Percentiles rank a stretch among this genome's conserved stretches.
These are phyloP conservation scores for Gallinago solitaria DNA, from an alignment of 2,797 vertebrate genomes.

Conservation along the genomic window DNA sequence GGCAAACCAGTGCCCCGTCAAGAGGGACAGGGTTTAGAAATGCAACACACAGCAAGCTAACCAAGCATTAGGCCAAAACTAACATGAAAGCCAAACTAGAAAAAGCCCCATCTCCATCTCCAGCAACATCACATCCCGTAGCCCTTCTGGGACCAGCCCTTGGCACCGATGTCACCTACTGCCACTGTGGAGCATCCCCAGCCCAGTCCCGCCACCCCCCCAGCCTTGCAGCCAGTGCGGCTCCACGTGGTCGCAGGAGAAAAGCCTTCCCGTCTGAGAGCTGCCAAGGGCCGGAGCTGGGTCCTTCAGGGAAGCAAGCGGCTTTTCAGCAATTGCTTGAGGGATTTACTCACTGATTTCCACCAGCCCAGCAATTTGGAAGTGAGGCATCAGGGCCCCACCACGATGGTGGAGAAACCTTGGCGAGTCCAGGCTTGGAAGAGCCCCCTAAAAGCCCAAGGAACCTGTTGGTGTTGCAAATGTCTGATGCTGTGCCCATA, in stretches of 20 bases:
- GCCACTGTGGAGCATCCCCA: rapidly evolving
- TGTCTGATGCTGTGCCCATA: background rate
- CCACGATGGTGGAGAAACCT: background rate
- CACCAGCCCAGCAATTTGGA: background rate
- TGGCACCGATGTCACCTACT: background rate
- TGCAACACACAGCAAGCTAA: background rate
- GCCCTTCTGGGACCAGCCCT: rapidly evolving
- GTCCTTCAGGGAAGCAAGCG: background rate
- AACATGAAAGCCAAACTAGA: background rate
- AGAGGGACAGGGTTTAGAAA: background rate
- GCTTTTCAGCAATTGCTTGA: background rate
- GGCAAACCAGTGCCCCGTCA: background rate
- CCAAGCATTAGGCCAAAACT: background rate
- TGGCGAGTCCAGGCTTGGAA: background rate
- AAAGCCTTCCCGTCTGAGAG: background rate
- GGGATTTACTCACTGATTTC: rapidly evolving
- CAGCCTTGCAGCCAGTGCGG: background rate
- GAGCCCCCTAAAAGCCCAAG: background rate
- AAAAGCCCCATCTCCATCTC: background rate
- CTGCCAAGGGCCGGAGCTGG: background rate
- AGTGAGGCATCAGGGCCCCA: rapidly evolving
- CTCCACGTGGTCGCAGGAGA: rapidly evolving
- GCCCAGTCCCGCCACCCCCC: rapidly evolving
- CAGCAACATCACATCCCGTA: background rate
- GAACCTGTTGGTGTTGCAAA: constrained; percentile 13